Conservation (phyloP, 2,113 vertebrate genomes). For the Addax nasomaculatus region DNA sequence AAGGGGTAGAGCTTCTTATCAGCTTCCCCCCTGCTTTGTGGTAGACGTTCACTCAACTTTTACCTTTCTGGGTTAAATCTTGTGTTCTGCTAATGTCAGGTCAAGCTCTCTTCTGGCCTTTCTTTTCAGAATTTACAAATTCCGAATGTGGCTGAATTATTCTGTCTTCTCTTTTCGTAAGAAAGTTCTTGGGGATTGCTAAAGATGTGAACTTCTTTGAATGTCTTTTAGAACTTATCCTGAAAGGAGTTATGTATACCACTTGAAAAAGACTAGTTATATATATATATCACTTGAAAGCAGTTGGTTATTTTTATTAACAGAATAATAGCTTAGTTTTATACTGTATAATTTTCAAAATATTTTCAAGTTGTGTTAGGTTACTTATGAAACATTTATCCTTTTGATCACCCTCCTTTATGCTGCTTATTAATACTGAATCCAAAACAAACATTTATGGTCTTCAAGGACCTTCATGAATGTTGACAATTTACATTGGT, state of each 20-base stretch:
- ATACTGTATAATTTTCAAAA: neutral
- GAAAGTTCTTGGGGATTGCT: constrained; percentile 7
- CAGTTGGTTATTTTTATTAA: constrained; percentile 3
- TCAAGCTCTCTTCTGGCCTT: neutral
- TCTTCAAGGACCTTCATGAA: neutral
- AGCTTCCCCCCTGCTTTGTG: neutral
- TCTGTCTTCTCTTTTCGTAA: constrained; percentile 13
- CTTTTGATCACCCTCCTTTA: neutral
- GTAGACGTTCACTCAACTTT: neutral
- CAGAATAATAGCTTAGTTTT: neutral
- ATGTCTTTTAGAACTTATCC: neutral
- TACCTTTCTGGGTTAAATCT: neutral
- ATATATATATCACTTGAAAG: neutral
- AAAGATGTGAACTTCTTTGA: neutral
- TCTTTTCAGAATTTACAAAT: constrained; percentile 36
- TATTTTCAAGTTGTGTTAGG: neutral
- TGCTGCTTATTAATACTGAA: constrained; percentile 3
- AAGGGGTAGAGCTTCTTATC: neutral
- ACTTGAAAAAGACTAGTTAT: neutral
- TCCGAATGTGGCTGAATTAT: constrained; percentile 18
- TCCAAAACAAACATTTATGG: neutral
- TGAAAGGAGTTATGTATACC: neutral
- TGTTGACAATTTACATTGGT: neutral
- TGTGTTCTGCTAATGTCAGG: neutral
- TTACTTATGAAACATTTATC: neutral